These are phyloP conservation scores for Norana najaformis DNA, from an alignment of 2,888 invertebrate species.

Conservation along the genomic window DNA sequence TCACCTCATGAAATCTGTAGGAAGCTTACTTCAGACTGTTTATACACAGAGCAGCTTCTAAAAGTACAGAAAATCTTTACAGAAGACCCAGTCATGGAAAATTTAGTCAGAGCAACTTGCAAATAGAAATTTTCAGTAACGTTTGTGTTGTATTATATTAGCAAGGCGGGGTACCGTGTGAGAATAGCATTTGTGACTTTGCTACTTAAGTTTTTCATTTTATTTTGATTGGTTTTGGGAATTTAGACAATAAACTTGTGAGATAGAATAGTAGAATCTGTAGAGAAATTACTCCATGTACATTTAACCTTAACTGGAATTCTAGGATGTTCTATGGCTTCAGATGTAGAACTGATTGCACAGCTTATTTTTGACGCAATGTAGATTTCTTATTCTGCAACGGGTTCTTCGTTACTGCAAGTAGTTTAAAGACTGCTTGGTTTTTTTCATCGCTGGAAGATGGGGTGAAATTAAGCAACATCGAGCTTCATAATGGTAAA, in stretches of 20 bases:
- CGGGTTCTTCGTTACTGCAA: background rate
- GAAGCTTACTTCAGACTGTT: background rate
- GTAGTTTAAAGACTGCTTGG: background rate
- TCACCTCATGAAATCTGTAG: background rate
- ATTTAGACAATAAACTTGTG: background rate
- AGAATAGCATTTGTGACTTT: background rate
- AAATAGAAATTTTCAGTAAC: background rate
- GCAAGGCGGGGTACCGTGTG: background rate
- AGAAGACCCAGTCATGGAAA: background rate
- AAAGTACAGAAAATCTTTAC: background rate
- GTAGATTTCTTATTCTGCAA: background rate
- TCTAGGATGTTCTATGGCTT: background rate
- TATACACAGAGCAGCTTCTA: background rate
- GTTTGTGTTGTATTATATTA: slow-evolving; percentile 4
- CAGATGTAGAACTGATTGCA: background rate
- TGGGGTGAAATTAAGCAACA: no score
- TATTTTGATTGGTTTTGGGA: slow-evolving; percentile 1
- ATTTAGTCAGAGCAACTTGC: background rate
- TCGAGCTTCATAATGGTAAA: no score
- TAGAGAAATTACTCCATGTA: background rate
- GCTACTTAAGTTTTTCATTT: background rate
- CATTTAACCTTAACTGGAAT: background rate
- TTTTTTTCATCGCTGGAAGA: background rate
- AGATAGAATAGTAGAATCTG: slow-evolving; percentile 13
- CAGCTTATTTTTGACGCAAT: slow-evolving; percentile 5